A percentile compares a stretch with the other conserved stretches of the same genome.
Conservation (phyloP, 2,113 vertebrate genomes). For the Rhegmatorhina hoffmannsi region DNA sequence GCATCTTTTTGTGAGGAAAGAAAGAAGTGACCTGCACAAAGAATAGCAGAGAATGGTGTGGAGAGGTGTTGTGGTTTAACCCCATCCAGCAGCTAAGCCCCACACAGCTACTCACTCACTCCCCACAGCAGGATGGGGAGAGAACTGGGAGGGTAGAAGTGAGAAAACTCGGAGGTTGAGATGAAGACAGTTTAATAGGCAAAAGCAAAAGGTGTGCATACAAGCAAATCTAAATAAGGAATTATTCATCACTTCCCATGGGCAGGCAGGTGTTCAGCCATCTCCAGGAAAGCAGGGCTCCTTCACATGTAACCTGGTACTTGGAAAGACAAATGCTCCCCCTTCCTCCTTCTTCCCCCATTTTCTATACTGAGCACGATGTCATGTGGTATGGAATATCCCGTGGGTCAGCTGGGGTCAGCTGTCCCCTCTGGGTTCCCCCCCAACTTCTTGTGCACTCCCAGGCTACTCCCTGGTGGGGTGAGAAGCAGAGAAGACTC, state of each 20-base stretch:
- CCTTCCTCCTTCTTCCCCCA: neutral
- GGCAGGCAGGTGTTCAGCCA: too few relatives aligned
- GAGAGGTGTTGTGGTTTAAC: too few relatives aligned
- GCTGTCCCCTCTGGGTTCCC: neutral
- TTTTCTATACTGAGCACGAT: neutral
- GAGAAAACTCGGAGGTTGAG: too few relatives aligned
- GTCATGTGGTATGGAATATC: neutral
- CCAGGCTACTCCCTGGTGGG: neutral
- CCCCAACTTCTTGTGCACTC: neutral
- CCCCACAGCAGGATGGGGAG: too few relatives aligned
- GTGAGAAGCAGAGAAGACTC: neutral
- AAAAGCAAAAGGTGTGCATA: too few relatives aligned
- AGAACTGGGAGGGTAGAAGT: too few relatives aligned
- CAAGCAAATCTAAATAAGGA: too few relatives aligned
- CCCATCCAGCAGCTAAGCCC: too few relatives aligned
- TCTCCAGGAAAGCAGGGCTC: neutral
- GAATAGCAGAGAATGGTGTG: neutral
- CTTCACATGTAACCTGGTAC: neutral
- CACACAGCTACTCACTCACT: too few relatives aligned
- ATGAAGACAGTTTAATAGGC: too few relatives aligned
- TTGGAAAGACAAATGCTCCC: neutral
- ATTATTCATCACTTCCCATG: too few relatives aligned
- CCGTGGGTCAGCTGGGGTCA: neutral
- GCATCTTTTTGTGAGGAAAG: neutral
- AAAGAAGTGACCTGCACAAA: neutral